These are phyloP conservation scores for Drosophila erecta DNA, from an alignment of 1,140 invertebrate species.

Conservation along the genomic window DNA sequence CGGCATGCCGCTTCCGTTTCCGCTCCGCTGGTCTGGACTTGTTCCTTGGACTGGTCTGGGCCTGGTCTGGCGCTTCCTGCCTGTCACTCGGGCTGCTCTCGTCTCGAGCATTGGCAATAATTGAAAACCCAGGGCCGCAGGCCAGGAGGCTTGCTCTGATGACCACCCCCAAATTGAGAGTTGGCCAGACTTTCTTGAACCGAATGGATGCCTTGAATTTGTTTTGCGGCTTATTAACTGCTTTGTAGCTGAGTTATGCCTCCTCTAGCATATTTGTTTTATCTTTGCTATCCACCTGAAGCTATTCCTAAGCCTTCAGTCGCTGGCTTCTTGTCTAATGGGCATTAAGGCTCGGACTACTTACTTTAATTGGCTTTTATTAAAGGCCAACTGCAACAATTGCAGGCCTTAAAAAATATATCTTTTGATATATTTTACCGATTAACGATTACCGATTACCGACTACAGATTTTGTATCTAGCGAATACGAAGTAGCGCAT, in stretches of 20 bases:
- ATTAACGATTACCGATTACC: too few species aligned
- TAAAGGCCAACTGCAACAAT: background rate
- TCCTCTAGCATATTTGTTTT: constrained; percentile 13
- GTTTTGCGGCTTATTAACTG: constrained; percentile 22
- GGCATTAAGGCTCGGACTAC: background rate
- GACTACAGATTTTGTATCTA: background rate
- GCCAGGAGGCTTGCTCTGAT: constrained; percentile 2
- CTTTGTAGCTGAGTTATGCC: constrained; percentile 1
- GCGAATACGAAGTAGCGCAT: background rate
- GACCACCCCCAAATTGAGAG: constrained; percentile 21
- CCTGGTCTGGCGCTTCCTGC: constrained; percentile 47
- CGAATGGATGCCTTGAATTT: constrained; percentile 9
- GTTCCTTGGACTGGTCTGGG: constrained; percentile 12
- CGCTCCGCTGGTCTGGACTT: constrained; percentile 42
- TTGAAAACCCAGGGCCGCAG: constrained; percentile 49
- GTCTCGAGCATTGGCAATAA: constrained; percentile 36
- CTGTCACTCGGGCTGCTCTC: constrained; percentile 11
- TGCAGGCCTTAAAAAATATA: background rate
- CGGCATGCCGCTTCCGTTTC: constrained; percentile 66
- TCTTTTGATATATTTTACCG: too few species aligned
- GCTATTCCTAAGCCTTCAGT: background rate
- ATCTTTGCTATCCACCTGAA: background rate
- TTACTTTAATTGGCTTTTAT: too few species aligned
- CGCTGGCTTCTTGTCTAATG: background rate
- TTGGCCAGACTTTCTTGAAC: background rate